Evolutionary conservation across 1,140 invertebrate species (phyloP), one percentile per base, ranked within the genome.

Genomic region (Ephestia elutella): DNA sequence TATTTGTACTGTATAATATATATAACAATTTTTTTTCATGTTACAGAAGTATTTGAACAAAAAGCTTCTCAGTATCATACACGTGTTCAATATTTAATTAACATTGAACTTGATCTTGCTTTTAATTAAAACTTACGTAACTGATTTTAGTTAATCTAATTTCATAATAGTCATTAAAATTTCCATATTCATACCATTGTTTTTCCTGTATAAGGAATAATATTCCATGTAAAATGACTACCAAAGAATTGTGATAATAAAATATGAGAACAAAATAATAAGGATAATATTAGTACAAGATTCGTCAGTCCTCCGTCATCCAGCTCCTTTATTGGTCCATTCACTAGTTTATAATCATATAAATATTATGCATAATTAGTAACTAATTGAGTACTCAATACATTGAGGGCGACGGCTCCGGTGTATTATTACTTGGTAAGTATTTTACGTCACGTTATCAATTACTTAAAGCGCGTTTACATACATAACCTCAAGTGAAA

Each of bases 401-500:
- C 17, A 18, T 49, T 3, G 18, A 49, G 48, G 7, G 18, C 15
- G 8, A 19, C 13, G 48, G 48, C 48, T 49, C 0, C 11, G 9
- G 11, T 11, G 30, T 32, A 32, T 32, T 32, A 5, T 48, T 48
- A 4, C 13, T 48, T 28, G 25, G 49, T 66, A 63, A 60, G 62
- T 60, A 72, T 66, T 82, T 83, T 81, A 82, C 74, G 79, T 85
- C 78, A 86, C 79, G 57, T 74, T 79, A 80, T 79, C 75, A 80
- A 79, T 80, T 73, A 75, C 70, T 79, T 79, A 72, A 73, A 68
- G 71, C 73, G 73, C 71, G 77, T 86, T 86, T 83, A 79, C 75
- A 83, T 79, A 87, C 83, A 84, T 82, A 87, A 87, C 80, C 73
- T 82, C 73, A 72, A 86, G 85, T 86, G 85, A 87, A 87, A 87